Evolutionary conservation across 2,888 invertebrate genomes (phyloP).

Genomic region (Glyphotaelius pellucidus): DNA sequence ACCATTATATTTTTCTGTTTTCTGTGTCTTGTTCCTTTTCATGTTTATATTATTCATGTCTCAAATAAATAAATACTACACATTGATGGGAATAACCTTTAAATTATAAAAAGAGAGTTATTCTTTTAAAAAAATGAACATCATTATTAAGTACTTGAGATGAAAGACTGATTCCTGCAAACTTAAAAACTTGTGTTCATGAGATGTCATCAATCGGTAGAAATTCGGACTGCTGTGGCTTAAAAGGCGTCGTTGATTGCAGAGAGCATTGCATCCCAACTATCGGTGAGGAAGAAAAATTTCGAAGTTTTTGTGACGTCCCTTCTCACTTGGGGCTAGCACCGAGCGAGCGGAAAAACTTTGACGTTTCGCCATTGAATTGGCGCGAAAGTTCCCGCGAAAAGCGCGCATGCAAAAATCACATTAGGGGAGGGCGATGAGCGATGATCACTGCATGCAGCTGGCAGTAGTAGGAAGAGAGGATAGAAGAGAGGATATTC

Average conservation of each 20-base stretch:
- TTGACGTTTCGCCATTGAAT: conserved; percentile 31
- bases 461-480: conserved; percentile 28
- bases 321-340: not conserved
- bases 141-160: no score
- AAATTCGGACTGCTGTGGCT: no score
- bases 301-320: not conserved
- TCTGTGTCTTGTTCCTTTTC: no score
- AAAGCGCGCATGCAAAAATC: conserved; percentile 64
- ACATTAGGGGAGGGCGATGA: conserved; percentile 62
- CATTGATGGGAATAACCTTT: no score
- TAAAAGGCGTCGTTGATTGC: not conserved
- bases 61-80: no score
- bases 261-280: not conserved
- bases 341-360: conserved; percentile 9
- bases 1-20: no score
- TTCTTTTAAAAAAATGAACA: no score
- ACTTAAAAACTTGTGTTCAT: no score
- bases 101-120: no score
- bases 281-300: not conserved
- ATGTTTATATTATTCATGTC: no score
- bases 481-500: conserved; percentile 14
- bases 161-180: no score
- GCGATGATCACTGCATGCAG: conserved; percentile 53
- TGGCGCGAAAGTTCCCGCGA: conserved; percentile 21
- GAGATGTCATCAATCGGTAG: no score